Conservation (phyloP, 2,113 vertebrate species). For the Saccopteryx bilineata region DNA sequence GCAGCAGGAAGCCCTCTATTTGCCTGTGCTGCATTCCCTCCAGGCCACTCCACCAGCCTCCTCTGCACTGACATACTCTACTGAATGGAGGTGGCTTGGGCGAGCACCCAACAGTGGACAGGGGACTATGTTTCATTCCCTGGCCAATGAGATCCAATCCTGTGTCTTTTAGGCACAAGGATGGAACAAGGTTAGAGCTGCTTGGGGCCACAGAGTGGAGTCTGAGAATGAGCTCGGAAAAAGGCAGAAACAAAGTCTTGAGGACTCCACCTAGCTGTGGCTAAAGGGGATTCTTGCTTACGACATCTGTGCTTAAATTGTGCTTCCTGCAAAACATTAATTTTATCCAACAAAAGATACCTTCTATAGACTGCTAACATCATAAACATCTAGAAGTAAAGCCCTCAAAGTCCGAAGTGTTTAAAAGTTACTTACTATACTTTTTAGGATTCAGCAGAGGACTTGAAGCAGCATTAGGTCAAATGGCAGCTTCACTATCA, state of each 20-base stretch:
- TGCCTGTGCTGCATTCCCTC: not conserved
- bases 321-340: not conserved
- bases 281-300: not conserved
- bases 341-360: constrained; percentile 11
- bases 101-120: not conserved
- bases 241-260: not conserved
- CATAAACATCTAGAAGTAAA: not conserved
- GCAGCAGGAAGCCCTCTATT: not conserved
- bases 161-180: not conserved
- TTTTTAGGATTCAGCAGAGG: not conserved
- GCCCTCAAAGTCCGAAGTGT: not conserved
- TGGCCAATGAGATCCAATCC: not conserved
- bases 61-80: not conserved
- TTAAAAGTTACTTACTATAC: not conserved
- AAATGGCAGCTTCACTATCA: not conserved
- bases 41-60: not conserved
- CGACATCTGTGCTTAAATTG: not conserved
- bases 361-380: not conserved
- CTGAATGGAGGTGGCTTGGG: not conserved
- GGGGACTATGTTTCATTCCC: not conserved
- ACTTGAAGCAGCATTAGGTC: not conserved
- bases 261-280: not conserved
- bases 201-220: not conserved
- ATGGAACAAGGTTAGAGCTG: not conserved
- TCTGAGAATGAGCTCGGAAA: not conserved